phyloP scores from a whole-genome alignment of 2,888 invertebrate species.

The Pelosia muscerda region DNA sequence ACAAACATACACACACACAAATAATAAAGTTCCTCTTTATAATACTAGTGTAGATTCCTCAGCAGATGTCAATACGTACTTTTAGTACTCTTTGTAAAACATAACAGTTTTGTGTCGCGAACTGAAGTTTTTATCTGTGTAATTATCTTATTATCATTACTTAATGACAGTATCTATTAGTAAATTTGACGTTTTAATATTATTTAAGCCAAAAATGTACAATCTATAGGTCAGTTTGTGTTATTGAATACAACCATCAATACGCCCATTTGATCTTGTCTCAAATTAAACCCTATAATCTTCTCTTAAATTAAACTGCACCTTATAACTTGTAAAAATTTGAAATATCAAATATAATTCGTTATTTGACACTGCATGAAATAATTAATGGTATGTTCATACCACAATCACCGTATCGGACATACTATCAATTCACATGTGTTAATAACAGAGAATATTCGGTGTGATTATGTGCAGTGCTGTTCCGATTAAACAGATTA shows the following conservation, averaged over 20 bases:
- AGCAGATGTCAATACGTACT: no score
- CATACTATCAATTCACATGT: not conserved
- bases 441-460: not conserved
- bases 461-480: not conserved
- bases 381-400: not conserved
- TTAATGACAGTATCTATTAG: conserved; percentile 8
- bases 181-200: conserved; percentile 1
- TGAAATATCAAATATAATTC: not conserved
- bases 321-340: not conserved
- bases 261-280: not conserved
- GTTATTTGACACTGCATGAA: not conserved
- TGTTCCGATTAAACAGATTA: not conserved
- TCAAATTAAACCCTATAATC: no score
- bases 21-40: no score
- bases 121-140: not conserved
- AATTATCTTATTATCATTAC: conserved; percentile 12
- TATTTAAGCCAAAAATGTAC: not conserved
- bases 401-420: no score
- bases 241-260: not conserved
- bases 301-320: not conserved
- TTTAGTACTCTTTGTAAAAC: not conserved
- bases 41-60: no score
- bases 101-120: not conserved
- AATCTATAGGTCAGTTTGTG: not conserved
- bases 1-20: no score